Percentiles rank a stretch among this genome's conserved stretches.
These are phyloP conservation scores for Leptopilina drosophilae DNA, from an alignment of 2,888 invertebrate genomes.

Conservation along the genomic window DNA sequence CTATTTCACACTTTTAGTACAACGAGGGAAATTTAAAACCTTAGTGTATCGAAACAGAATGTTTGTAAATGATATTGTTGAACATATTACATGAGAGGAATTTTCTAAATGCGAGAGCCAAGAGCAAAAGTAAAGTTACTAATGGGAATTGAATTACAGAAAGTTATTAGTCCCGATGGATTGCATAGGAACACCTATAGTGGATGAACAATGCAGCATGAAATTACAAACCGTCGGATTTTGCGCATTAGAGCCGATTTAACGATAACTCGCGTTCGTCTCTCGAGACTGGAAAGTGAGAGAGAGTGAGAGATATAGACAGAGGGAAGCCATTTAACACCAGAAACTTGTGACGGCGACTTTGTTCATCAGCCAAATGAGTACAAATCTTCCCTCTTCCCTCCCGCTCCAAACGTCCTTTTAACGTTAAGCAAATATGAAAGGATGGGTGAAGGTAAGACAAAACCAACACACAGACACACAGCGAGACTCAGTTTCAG, in stretches of 20 bases:
- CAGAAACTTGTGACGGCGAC: slow-evolving; percentile 59
- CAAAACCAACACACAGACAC: slow-evolving; percentile 40
- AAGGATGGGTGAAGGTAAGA: slow-evolving; percentile 65
- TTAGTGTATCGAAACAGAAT: too few relatives aligned
- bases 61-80: slow-evolving; percentile 3
- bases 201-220: slow-evolving; percentile 58
- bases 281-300: slow-evolving; percentile 54
- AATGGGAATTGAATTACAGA: slow-evolving; percentile 63
- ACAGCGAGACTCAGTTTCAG: slow-evolving; percentile 48
- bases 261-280: slow-evolving; percentile 54
- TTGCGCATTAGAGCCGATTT: slow-evolving; percentile 52
- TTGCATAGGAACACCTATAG: slow-evolving; percentile 55
- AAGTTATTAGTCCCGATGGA: slow-evolving; percentile 60
- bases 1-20: too few relatives aligned
- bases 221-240: slow-evolving; percentile 62
- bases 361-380: slow-evolving; percentile 69
- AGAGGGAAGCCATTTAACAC: slow-evolving; percentile 61
- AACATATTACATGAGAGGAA: not conserved
- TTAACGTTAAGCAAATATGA: slow-evolving; percentile 61
- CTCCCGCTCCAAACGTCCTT: slow-evolving; percentile 4
- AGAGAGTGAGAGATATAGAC: slow-evolving; percentile 51
- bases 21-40: too few relatives aligned
- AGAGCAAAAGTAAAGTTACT: slow-evolving; percentile 58
- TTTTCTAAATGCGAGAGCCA: slow-evolving; percentile 49
- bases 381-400: slow-evolving; percentile 64